Conservation (phyloP, 2,888 invertebrate genomes). For the Linnaemya tessellans region DNA sequence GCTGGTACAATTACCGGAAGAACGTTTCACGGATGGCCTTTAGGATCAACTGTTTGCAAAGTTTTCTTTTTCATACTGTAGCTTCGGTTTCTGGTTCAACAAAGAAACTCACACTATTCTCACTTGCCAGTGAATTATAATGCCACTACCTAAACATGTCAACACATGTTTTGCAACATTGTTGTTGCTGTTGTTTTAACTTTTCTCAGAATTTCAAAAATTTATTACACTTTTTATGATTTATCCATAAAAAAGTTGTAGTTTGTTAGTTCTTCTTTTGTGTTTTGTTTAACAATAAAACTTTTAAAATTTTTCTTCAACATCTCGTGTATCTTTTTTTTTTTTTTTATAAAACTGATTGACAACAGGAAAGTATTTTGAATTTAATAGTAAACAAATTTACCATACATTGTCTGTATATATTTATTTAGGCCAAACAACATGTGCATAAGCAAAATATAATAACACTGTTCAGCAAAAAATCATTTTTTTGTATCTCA, state of each 20-base stretch:
- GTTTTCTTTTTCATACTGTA: background rate
- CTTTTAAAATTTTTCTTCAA: too few relatives aligned
- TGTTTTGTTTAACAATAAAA: background rate
- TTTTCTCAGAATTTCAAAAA: too few relatives aligned
- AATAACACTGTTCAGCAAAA: too few relatives aligned
- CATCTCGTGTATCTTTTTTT: background rate
- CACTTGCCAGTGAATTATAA: constrained; percentile 9
- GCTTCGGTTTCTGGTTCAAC: background rate
- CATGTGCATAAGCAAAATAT: too few relatives aligned
- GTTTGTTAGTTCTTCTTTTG: constrained; percentile 11
- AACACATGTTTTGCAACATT: constrained; percentile 54
- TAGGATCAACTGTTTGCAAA: too few relatives aligned
- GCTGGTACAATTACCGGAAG: too few relatives aligned
- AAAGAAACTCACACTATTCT: background rate
- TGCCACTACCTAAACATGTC: constrained; percentile 39
- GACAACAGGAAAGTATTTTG: constrained; percentile 47
- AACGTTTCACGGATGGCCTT: too few relatives aligned
- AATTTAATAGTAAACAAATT: constrained; percentile 18
- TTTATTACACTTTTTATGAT: constrained; percentile 33
- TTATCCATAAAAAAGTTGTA: constrained; percentile 36
- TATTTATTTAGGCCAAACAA: too few relatives aligned
- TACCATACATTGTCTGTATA: too few relatives aligned
- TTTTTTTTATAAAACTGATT: constrained; percentile 27
- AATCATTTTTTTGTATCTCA: too few relatives aligned
- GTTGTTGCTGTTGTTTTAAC: constrained; percentile 2